Percentiles rank a stretch among this genome's conserved stretches.
Evolutionary conservation across 2,888 invertebrate genomes (phyloP).

Genomic region (Campoplex nolae): DNA sequence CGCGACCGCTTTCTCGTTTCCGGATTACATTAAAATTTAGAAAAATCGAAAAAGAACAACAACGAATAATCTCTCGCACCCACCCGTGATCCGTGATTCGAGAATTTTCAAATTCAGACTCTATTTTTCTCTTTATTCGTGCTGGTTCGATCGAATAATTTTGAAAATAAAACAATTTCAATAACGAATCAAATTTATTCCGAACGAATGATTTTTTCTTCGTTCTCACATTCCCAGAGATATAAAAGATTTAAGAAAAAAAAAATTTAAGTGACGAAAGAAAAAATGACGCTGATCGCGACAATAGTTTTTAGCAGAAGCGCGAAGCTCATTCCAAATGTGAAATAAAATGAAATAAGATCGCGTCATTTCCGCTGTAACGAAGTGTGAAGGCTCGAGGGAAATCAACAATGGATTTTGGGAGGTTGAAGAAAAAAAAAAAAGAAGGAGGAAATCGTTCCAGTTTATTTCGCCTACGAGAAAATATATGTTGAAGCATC

Average conservation of each 20-base stretch:
- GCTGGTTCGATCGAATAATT: too few species aligned
- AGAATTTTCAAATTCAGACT: too few species aligned
- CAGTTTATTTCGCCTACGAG: background rate
- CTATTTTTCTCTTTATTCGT: too few species aligned
- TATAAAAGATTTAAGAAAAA: too few species aligned
- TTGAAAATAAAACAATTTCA: too few species aligned
- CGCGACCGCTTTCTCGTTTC: slow-evolving; percentile 70
- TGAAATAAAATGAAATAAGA: background rate
- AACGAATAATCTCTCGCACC: background rate
- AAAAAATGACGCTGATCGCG: too few species aligned
- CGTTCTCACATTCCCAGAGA: too few species aligned
- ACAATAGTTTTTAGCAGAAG: too few species aligned
- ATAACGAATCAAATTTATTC: too few species aligned
- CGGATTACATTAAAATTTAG: slow-evolving; percentile 59
- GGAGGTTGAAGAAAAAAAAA: background rate
- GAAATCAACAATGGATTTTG: background rate
- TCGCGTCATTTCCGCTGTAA: background rate
- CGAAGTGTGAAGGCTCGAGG: background rate
- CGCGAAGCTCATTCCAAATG: background rate
- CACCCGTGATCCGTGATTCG: too few species aligned
- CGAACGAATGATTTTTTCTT: too few species aligned
- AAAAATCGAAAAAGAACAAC: slow-evolving; percentile 32
- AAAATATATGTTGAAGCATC: background rate
- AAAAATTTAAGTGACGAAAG: too few species aligned
- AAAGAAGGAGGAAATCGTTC: background rate